Percentiles rank a stretch among this genome's conserved stretches.
Evolutionary conservation across 2,888 invertebrate genomes (phyloP).

Genomic region (Rhogogaster chlorosoma): DNA sequence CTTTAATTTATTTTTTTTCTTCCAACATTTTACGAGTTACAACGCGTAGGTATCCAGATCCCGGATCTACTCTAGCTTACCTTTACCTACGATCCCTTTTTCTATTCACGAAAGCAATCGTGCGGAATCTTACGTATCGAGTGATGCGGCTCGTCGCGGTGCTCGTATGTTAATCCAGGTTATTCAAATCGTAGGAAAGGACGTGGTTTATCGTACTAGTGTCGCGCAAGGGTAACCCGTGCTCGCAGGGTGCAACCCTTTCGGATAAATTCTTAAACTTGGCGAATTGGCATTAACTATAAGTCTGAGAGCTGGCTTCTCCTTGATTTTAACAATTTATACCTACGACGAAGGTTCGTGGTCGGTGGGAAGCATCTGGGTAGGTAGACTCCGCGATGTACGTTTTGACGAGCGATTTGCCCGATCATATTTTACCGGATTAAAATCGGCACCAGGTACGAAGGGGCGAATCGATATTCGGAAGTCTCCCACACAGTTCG

Average conservation of each 20-base stretch:
- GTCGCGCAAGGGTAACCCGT: background rate
- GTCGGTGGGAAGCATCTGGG: background rate
- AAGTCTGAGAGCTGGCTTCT: background rate
- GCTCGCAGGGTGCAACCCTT: background rate
- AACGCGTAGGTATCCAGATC: background rate
- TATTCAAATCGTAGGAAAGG: constrained; percentile 25
- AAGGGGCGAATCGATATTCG: constrained; percentile 37
- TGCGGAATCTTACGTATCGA: constrained; percentile 36
- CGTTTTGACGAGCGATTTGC: constrained; percentile 42
- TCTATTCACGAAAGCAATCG: constrained; percentile 20
- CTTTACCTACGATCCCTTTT: background rate
- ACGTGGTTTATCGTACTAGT: constrained; percentile 11
- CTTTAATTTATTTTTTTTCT: background rate
- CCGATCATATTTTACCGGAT: constrained; percentile 48
- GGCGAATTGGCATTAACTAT: background rate
- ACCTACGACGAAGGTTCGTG: background rate
- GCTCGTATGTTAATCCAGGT: constrained; percentile 34
- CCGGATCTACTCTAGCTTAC: background rate
- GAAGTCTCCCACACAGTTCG: constrained; percentile 30
- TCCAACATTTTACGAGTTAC: background rate
- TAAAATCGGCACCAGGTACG: constrained; percentile 51
- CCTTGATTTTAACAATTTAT: background rate
- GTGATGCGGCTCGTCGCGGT: constrained; percentile 15
- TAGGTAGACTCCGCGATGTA: background rate
- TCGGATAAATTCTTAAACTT: background rate